Base-by-base conservation (phyloP, 1,140 invertebrate genomes). In the Hyles vespertilio region DNA sequence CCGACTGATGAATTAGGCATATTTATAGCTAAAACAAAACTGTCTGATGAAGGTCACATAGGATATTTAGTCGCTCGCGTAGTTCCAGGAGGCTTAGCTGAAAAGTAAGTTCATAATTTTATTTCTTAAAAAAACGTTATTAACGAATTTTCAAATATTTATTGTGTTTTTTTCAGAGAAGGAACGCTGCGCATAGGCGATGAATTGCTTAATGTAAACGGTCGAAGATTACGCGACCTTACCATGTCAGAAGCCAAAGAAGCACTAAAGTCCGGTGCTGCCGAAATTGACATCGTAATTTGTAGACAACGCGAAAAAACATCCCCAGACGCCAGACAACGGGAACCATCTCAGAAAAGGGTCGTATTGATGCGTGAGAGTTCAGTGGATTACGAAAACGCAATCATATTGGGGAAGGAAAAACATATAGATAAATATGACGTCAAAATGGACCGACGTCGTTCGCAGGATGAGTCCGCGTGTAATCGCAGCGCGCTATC, bases 51-150 rank as follows among this genome's bases (percentile, higher is more conserved):
- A 70, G 93, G 92, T 8, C 91, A 90, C 69, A 91, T 94, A 10
- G 95, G 95, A 8, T 96, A 96, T 81, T 91, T 96, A 67, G 94
- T 97, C 3, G 95, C 95, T n/a, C 94, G 95, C 71, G 93, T 97
- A 3, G 94, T 96, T 33, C 93, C 94, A 11, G 93, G 92, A 54
- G 94, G 95, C 57, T 84, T 96, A 59, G 95, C 95, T 5, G 91
- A 95, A 72, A 94, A 93, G 94, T 95, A 82, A 89, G 91, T 8
- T 89, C 57, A 32, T 33, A 33, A 51, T 7, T 46, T 32, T 32
- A 32, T 22, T 51, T 32, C 10, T 44, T 56, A 33, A 48, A 59
- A 56, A 51, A 47, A 11, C 22, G 22, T 22, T 22, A 2, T 22
- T 22, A 32, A 55, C 52, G 40, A 7, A 11, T 50, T 50, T 56